Evolutionary conservation across 2,113 vertebrate genomes (phyloP), one percentile per base, ranked within the genome.

Genomic region (Sitta europaea): DNA sequence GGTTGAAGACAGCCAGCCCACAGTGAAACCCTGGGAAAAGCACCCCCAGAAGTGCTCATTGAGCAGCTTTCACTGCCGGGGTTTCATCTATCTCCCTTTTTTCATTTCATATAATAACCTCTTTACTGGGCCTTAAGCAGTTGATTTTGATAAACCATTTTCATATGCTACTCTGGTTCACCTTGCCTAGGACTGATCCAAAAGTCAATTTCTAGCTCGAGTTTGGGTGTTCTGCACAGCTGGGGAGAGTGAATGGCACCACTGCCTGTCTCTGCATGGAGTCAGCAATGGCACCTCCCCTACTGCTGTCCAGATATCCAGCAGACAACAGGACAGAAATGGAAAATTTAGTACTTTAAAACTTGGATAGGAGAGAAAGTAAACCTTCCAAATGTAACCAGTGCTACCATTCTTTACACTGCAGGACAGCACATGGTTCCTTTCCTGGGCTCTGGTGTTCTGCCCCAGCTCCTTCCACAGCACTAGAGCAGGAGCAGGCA

Each of bases 241-340:
- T 8, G 33, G 4, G 1, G 54, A 76, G 58, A 50, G 48, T 35
- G 6, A 43, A 12, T 0, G 2, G 79, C 68, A 35, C 8, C 14
- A 5, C 11, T 36, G 22, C 14, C 3, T 29, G 38, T 33, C 18
- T 55, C 59, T 38, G 38, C 19, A 2, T 1, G 7, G 19, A 35
- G 29, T 5, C 27, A 11, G 42, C 2, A 31, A 11, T 4, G 9
- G 48, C 43, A 24, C 15, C 48, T 70, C 33, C 33, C 28, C 51
- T 12, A 0, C 53, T n/a, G 63, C 67, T 6, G 0, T 6, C n/a
- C 6, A 8, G 2, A 7, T 9, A 4, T 8, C 48, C 82, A 47
- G 40, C 5, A 0, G 12, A 55, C 25, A 77, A 2, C 0, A 1
- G 1, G 11, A 12, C 2, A 8, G 0, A 14, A 54, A 31, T 11